Evolutionary conservation across 92 coral and sea anemone genomes (phyloP), one percentile per base, ranked within the genome.

Genomic region (Umimayanthus chanpuru): DNA sequence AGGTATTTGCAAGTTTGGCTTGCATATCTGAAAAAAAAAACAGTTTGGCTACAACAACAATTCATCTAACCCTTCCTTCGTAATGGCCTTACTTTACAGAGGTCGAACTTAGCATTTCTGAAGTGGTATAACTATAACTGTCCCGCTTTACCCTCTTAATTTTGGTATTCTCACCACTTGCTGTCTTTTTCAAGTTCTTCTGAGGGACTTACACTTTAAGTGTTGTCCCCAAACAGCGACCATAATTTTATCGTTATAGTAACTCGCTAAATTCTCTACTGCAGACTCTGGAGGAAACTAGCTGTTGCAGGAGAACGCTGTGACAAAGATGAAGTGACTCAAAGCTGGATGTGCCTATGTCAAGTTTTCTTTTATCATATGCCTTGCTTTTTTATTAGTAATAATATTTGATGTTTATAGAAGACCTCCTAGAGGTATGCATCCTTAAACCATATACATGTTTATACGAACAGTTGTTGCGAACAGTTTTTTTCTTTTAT

Each of bases 201-300:
- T 15, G 20, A 53, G 3, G 58, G 11, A 53, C 20, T 53, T 12
- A 18, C 20, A 53, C 58, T 53, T 53, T 4, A 14, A 1, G 15
- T 20, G 1, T 61, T 61, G 26, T 6, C 26, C 26, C n/a, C 68
- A 61, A 21, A 61, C 68, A 2, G 4, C 65, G 15, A 3, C 5
- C 36, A 32, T 32, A 32, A 32, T 32, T n/a, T n/a, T n/a, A 32
- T 32, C 36, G 36, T 32, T 32, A 32, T 2, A 20, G 3, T 16
- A 56, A 56, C 23, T 56, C 23, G 15, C 50, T 11, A 47, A 21
- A 53, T 80, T 56, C 47, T 49, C 21, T 26, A 20, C 47, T 47
- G 29, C 81, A 86, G 81, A 78, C 76, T 56, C 81, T 76, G 89
- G 89, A 41, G 83, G 81, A 30, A 86, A 86, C 65, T 78, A 75